phyloP scores from a whole-genome alignment of 2,113 vertebrate species.

The Haliaeetus leucogaster region DNA sequence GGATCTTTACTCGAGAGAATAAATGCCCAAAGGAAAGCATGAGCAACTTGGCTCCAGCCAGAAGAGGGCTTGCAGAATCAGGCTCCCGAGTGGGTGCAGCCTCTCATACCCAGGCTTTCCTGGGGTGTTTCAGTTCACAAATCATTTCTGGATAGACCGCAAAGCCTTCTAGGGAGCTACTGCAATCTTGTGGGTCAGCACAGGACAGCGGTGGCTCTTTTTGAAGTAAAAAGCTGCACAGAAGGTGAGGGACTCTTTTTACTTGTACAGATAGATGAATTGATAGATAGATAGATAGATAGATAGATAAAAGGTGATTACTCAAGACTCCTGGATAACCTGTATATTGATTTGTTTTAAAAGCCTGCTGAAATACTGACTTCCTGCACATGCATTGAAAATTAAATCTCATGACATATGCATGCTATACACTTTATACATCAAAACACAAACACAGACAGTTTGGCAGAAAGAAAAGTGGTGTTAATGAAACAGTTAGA shows the following conservation, averaged over 20 bases:
- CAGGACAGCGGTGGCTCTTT: not conserved
- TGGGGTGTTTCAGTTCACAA: not conserved
- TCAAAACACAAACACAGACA: not conserved
- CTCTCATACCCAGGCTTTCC: not conserved
- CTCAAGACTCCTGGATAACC: not conserved
- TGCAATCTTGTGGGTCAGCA: not conserved
- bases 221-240: not conserved
- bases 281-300: too few relatives aligned
- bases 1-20: not conserved
- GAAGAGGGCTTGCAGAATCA: not conserved
- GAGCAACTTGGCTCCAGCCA: not conserved
- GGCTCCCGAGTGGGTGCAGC: accelerated
- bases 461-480: not conserved
- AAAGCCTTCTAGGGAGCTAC: not conserved
- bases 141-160: not conserved
- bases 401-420: not conserved
- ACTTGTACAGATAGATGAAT: not conserved
- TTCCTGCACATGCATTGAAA: not conserved
- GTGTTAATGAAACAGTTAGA: constrained; percentile 1
- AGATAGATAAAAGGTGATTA: not conserved
- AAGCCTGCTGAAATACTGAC: constrained; percentile 13
- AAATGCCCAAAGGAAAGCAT: not conserved
- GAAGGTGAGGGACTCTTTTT: not conserved
- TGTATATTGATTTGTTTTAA: not conserved
- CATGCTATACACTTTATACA: not conserved